Evolutionary conservation across 2,113 vertebrate genomes (phyloP), one percentile per base, ranked within the genome.

Genomic region (Hymenochirus boettgeri): DNA sequence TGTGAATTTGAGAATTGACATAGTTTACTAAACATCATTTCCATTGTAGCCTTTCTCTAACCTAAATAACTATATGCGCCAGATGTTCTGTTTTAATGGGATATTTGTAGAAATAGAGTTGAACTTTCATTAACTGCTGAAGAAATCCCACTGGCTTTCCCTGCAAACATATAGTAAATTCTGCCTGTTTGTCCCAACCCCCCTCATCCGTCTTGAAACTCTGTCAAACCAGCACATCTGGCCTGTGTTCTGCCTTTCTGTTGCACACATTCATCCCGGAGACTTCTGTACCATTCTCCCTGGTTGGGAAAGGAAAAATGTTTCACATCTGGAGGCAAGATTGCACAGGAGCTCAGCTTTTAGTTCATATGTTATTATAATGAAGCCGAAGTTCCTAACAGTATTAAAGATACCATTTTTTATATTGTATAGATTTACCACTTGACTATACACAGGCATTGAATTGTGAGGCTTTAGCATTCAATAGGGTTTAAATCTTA

Each of bases 311-410:
- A 48, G 65, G 59, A 56, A 67, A 69, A 27, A 53, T 53, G 57
- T 60, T 69, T 26, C 46, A 69, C 65, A 69, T 69, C 65, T 69
- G 65, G 65, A 60, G 57, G 35, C 59, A 53, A 22, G 23, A 42
- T 18, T 35, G 21, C 23, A 59, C n/a, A 17, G 29, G 27, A 58
- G 22, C 15, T 42, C 4, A 42, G 29, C n/a, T 42, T 42, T 1
- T 3, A n/a, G 17, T n/a, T n/a, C 17, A 15, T 42, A 42, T n/a
- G 17, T 42, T 18, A 42, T 6, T 42, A 15, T 3, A 42, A 18
- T 42, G 15, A 42, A 5, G 33, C 11, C 6, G 15, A 35, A n/a
- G n/a, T n/a, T n/a, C n/a, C n/a, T n/a, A n/a, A 35, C 10, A 7
- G 33, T 35, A 9, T 35, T 35, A 35, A 35, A 35, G 9, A 9